Conservation (phyloP, 2,113 vertebrate species). For the Notarius quadriscutis region DNA sequence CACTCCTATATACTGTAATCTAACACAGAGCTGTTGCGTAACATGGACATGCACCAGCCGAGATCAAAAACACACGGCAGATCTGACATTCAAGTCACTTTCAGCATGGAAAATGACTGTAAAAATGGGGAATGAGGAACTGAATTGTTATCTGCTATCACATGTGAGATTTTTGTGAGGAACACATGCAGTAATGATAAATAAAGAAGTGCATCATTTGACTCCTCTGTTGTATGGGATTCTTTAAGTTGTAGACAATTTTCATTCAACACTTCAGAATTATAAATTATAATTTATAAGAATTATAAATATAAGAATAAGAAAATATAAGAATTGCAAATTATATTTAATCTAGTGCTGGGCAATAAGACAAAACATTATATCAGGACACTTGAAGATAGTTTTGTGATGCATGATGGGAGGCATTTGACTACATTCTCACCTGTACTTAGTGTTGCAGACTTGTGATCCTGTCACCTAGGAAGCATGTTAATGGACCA, state of each 20-base stretch:
- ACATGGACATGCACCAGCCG: neutral
- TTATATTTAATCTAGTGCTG: neutral
- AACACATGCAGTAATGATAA: neutral
- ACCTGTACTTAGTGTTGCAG: neutral
- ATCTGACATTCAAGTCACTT: neutral
- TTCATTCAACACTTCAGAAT: neutral
- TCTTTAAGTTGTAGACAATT: neutral
- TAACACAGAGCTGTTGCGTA: neutral
- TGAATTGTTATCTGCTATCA: neutral
- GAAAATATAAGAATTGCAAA: neutral
- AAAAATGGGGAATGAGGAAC: too few relatives aligned
- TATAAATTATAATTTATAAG: too few relatives aligned
- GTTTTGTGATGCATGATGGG: neutral
- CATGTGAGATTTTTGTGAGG: neutral
- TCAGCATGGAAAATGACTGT: neutral
- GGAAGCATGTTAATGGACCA: neutral
- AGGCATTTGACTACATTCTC: neutral
- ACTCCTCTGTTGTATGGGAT: neutral
- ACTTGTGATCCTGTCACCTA: neutral
- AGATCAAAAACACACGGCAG: constrained; percentile 13
- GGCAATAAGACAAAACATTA: neutral
- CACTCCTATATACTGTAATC: neutral
- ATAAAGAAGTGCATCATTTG: too few relatives aligned
- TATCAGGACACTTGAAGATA: neutral
- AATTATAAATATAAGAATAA: too few relatives aligned